A percentile compares a stretch with the other conserved stretches of the same genome.
Evolutionary conservation across 2,797 vertebrate species (phyloP).

Genomic region (Semaprochilodus insignis): DNA sequence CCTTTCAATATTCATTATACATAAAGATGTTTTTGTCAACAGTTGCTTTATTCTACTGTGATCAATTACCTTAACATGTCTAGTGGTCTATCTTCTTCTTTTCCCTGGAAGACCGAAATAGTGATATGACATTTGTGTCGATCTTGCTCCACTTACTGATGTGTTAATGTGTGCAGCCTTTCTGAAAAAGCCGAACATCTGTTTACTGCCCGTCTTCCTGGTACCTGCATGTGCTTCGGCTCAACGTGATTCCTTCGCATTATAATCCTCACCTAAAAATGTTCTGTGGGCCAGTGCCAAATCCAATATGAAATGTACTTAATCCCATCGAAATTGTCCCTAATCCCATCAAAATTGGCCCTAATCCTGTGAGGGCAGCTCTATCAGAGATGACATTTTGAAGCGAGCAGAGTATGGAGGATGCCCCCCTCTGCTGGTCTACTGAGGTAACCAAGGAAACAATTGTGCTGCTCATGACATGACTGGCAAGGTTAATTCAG

Average conservation of each 20-base stretch:
- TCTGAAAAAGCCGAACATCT: neutral
- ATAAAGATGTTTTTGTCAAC: no score
- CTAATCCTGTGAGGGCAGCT: slow-evolving; percentile 15
- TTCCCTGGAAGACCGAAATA: no score
- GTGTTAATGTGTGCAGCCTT: neutral
- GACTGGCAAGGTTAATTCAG: neutral
- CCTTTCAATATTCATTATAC: no score
- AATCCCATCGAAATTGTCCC: slow-evolving; percentile 35
- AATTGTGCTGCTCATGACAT: slow-evolving; percentile 5
- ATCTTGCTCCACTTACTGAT: no score
- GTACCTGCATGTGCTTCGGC: neutral
- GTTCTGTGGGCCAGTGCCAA: slow-evolving; percentile 34
- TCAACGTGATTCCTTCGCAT: slow-evolving; percentile 6
- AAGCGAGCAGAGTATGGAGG: neutral
- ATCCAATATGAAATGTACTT: slow-evolving; percentile 39
- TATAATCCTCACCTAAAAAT: slow-evolving; percentile 45
- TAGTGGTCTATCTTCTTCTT: no score
- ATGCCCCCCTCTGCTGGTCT: neutral
- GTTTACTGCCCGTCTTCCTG: neutral
- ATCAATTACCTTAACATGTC: no score
- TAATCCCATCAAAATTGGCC: slow-evolving; percentile 35
- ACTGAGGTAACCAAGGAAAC: slow-evolving; percentile 46
- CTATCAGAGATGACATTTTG: slow-evolving; percentile 4
- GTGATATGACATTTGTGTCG: no score
- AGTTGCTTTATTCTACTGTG: no score